A percentile compares a stretch with the other conserved stretches of the same genome.
Conservation (phyloP, 2,113 vertebrate species). For the Asarcornis scutulata region DNA sequence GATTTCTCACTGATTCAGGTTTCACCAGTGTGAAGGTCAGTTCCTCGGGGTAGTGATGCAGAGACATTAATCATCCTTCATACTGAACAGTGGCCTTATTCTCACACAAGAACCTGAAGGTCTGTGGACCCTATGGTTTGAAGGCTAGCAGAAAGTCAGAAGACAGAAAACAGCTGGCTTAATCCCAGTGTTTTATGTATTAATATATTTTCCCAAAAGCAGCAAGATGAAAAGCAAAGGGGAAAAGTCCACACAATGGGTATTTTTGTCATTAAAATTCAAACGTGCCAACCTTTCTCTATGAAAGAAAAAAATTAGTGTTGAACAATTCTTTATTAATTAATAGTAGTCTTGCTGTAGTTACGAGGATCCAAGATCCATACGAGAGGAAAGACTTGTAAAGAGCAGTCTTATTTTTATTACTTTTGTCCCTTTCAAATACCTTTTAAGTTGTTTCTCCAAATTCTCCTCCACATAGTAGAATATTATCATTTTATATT, state of each 20-base stretch:
- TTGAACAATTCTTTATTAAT: background rate
- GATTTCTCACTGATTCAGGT: conserved; percentile 1
- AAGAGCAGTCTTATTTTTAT: background rate
- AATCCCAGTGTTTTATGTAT: background rate
- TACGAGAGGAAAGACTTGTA: background rate
- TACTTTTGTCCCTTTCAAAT: background rate
- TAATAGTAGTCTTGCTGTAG: background rate
- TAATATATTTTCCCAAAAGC: background rate
- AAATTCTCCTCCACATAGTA: background rate
- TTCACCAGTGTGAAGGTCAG: conserved; percentile 21
- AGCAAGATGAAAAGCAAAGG: background rate
- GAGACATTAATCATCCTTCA: conserved; percentile 39
- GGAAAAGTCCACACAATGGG: background rate
- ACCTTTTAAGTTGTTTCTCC: background rate
- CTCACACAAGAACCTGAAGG: background rate
- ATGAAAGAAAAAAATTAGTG: background rate
- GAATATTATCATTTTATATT: background rate
- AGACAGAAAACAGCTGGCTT: background rate
- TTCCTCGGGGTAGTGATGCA: background rate
- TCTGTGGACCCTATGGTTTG: background rate
- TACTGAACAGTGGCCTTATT: conserved; percentile 13
- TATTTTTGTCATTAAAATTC: background rate
- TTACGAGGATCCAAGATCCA: background rate
- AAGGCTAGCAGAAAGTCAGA: conserved; percentile 23
- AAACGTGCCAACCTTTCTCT: background rate